Evolutionary conservation across 2,797 vertebrate genomes (phyloP).

Genomic region (Urocyon cinereoargenteus): DNA sequence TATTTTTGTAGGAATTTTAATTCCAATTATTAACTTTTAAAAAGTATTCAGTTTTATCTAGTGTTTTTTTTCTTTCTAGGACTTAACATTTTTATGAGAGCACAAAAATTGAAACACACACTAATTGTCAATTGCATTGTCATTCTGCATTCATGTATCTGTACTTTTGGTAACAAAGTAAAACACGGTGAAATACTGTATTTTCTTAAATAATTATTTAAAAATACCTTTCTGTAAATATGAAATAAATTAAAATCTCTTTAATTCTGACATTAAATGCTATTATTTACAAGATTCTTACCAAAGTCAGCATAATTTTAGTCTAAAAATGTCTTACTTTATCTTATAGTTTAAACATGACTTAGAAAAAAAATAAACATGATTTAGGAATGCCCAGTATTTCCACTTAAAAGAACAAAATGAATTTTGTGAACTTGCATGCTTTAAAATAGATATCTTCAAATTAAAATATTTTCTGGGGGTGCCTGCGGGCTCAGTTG

Average conservation of each 20-base stretch:
- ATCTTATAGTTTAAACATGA: background rate
- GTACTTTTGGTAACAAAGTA: slow-evolving; percentile 8
- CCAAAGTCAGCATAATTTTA: slow-evolving; percentile 31
- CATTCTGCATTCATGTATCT: slow-evolving; percentile 8
- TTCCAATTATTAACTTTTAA: slow-evolving; percentile 3
- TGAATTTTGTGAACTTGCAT: background rate
- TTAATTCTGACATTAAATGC: background rate
- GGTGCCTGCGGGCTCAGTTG: background rate
- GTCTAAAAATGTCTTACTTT: background rate
- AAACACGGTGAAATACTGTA: background rate
- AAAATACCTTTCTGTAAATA: slow-evolving; percentile 4
- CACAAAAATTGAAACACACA: background rate
- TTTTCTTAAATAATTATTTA: background rate
- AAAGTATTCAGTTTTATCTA: background rate
- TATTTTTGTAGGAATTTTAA: background rate
- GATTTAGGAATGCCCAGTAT: background rate
- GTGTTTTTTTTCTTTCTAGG: background rate
- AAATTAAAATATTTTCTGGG: slow-evolving; percentile 4
- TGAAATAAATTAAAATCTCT: background rate
- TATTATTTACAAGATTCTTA: slow-evolving; percentile 27
- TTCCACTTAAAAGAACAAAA: background rate
- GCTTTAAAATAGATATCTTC: background rate
- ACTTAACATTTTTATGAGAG: slow-evolving; percentile 32
- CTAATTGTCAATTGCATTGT: background rate
- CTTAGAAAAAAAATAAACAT: background rate